Percentiles rank a stretch among this genome's conserved stretches.
These are phyloP conservation scores for Oncorhynchus nerka DNA, from an alignment of 2,113 vertebrate genomes.

Conservation along the genomic window DNA sequence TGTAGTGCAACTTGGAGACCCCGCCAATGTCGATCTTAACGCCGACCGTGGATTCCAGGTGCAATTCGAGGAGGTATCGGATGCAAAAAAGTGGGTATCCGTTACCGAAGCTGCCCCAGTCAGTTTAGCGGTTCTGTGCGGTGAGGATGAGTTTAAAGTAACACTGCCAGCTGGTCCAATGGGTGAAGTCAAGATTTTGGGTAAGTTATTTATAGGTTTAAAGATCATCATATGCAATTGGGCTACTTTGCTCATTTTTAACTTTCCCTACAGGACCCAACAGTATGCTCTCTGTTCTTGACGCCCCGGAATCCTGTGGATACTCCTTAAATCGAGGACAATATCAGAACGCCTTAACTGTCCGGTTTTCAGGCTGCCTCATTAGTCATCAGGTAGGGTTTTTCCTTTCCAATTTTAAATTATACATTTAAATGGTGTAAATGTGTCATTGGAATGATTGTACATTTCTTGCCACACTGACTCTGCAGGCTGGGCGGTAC, in stretches of 20 bases:
- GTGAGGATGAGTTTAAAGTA: constrained; percentile 41
- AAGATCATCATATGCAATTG: background rate
- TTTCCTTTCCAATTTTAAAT: background rate
- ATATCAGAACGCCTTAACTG: constrained; percentile 23
- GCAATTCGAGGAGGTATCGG: constrained; percentile 1
- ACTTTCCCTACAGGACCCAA: constrained; percentile 25
- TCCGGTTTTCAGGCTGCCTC: constrained; percentile 58
- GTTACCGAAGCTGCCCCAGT: background rate
- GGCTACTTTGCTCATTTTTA: background rate
- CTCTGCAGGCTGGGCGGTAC: constrained; percentile 42
- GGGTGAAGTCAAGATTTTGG: constrained; percentile 44
- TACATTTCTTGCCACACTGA: background rate
- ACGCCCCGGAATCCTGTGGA: constrained; percentile 37
- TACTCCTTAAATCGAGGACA: constrained; percentile 31
- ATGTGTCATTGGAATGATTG: background rate
- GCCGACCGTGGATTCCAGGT: background rate
- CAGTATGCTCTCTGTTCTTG: constrained; percentile 5
- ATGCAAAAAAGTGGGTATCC: constrained; percentile 6
- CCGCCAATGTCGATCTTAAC: background rate
- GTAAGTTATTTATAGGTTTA: constrained; percentile 34
- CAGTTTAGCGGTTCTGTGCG: constrained; percentile 33
- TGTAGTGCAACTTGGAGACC: background rate
- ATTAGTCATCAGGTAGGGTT: constrained; percentile 46
- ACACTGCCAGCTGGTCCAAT: constrained; percentile 28
- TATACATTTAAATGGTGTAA: background rate